These are phyloP conservation scores for Bufotes viridis DNA, from an alignment of 2,797 vertebrate genomes.

Conservation along the genomic window DNA sequence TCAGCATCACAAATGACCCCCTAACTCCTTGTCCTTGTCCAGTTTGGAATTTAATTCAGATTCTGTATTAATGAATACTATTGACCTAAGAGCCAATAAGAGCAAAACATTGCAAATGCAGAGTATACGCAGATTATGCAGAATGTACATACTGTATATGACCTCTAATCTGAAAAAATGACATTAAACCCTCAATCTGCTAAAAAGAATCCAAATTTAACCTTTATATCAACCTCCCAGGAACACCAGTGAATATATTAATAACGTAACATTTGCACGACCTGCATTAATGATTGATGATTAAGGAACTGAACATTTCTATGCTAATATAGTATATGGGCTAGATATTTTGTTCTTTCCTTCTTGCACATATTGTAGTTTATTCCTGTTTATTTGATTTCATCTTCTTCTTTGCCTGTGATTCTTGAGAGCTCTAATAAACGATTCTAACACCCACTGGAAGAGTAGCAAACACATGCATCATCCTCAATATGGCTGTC, in stretches of 20 bases:
- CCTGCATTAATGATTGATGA: neutral
- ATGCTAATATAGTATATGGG: neutral
- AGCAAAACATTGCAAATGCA: neutral
- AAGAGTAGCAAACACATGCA: constrained; percentile 6
- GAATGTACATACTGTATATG: neutral
- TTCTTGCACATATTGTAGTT: neutral
- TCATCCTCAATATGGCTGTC: constrained; percentile 28
- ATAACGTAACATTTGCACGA: neutral
- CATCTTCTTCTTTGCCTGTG: neutral
- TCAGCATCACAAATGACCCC: too few relatives aligned
- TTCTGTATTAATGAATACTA: neutral
- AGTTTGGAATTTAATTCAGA: neutral
- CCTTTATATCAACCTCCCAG: neutral
- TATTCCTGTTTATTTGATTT: neutral
- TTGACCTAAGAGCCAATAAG: neutral
- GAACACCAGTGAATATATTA: neutral
- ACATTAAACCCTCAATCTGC: neutral
- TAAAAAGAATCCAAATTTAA: constrained; percentile 5
- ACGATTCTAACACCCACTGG: neutral
- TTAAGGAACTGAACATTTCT: neutral
- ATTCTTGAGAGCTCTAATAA: neutral
- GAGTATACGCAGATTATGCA: neutral
- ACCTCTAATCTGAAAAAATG: neutral
- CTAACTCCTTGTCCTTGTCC: neutral
- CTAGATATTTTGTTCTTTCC: neutral